Evolutionary conservation across 2,888 invertebrate species (phyloP).

Genomic region (Gisinianus flammeolus): DNA sequence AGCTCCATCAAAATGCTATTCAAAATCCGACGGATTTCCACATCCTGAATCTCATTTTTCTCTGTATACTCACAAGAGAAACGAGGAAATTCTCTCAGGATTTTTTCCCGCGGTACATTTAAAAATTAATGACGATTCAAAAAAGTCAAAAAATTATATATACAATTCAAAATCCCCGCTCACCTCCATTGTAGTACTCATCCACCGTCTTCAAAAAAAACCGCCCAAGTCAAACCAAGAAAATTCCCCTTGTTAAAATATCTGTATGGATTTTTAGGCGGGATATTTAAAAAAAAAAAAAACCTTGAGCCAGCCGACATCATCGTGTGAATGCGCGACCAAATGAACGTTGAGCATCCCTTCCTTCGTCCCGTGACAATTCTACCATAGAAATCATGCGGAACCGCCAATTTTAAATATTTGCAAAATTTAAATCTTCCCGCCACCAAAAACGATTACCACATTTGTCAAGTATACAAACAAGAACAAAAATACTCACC

Average conservation of each 20-base stretch:
- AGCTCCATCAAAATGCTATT: constrained; percentile 82
- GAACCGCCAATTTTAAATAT: too few species aligned
- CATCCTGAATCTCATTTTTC: constrained; percentile 70
- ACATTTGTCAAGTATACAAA: too few species aligned
- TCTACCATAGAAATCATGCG: too few species aligned
- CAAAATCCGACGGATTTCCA: constrained; percentile 88
- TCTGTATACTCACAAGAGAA: constrained; percentile 59
- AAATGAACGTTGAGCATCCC: constrained; percentile 80
- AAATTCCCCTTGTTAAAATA: neutral
- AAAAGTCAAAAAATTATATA: neutral
- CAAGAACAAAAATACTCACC: too few species aligned
- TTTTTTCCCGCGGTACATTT: neutral
- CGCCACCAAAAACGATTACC: too few species aligned
- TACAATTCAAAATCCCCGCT: neutral
- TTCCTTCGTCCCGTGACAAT: constrained; percentile 68
- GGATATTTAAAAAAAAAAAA: neutral
- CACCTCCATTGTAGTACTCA: constrained; percentile 86
- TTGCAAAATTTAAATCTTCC: too few species aligned
- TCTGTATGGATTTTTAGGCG: neutral
- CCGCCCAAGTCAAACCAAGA: neutral
- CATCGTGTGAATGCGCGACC: constrained; percentile 86
- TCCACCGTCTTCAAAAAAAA: constrained; percentile 76
- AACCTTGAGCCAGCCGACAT: constrained; percentile 87
- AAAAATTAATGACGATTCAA: neutral
- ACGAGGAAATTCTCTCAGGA: neutral